Base-by-base conservation (phyloP, 2,797 vertebrate species). In the Parambassis ranga region DNA sequence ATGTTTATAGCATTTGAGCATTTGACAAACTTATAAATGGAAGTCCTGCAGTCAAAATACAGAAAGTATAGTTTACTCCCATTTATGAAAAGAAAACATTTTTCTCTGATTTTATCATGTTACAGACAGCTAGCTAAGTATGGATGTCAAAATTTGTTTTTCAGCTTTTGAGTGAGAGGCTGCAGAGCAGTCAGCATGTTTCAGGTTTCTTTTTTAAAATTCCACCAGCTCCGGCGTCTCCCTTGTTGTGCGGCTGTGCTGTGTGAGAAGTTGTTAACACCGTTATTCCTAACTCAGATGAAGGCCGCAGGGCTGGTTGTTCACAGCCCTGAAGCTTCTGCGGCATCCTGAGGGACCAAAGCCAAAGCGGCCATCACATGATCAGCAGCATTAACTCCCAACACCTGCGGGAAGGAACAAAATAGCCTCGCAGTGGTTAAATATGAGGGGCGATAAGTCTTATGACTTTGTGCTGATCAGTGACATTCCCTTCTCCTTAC, bases 211-310 rank as follows among this genome's bases (percentile, higher is more conserved):
- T 31, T 49, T 28, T 52, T 41, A 22, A n/a, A 63, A 72, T 61
- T 48, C 23, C 47, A 67, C 20, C 48, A 26, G 36, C 65, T 39
- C 41, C 42, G 11, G 32, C 28, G 0, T 61, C 49, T 57, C 39
- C 62, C 68, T 72, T 65, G 65, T 76, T 78, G 68, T 26, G 73
- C 69, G 43, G 61, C 74, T 48, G 48, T 4, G 26, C 60, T 43
- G 52, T 70, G 78, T 66, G 83, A 81, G 79, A 88, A 82, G 84
- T 84, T 87, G 87, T 90, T 88, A 88, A 87, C 87, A 78, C 85
- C 32, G 79, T 84, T 90, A 88, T 91, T 91, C 84, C 80, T 79
- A 85, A 84, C 79, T 15, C 68, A 64, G 69, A 78, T 69, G 77
- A 90, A 87, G 82, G 80, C 80, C 30, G 33, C n/a, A 5, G 49